Evolutionary conservation across 2,797 vertebrate species (phyloP), one percentile per base, ranked within the genome.

Genomic region (Perodicticus potto): DNA sequence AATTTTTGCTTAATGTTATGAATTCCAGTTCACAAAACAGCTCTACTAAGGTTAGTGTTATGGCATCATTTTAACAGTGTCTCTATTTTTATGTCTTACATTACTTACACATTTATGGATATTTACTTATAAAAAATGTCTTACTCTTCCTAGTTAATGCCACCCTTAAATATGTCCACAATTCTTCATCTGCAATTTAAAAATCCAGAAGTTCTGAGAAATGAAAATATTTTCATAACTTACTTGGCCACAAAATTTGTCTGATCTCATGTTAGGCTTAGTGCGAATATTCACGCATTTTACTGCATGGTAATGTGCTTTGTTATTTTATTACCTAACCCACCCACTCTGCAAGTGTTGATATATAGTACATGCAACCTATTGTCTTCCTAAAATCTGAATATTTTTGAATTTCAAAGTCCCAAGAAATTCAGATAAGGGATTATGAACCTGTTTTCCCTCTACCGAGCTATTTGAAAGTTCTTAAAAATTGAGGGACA

Each of bases 191-290:
- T 72, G 22, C 2, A 93, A 77, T 34, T 89, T 49, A 69, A 93
- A 93, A 20, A 40, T 59, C 17, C 22, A 27, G 80, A 82, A 76
- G 13, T 23, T 92, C 34, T 86, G 63, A 91, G 43, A 81, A 92
- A 76, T 45, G 20, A 84, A 93, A 93, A 74, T 84, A 55, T 88
- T 93, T 91, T 91, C 13, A 9, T 37, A 88, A 88, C 25, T 94
- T 61, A 70, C 57, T 95, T 90, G 55, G 16, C n/a, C 25, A 20
- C 49, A 76, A 19, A 91, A 34, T 88, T 80, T 67, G 7, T 83
- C 49, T 80, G 16, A 80, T 57, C 14, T 69, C 80, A 80, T 53
- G 10, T 88, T 45, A 88, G 34, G 29, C 19, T 88, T 78, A 61
- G 14, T 40, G 22, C 23, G 65, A 85, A 43, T 80, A 74, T 8